Base-by-base conservation (phyloP, 2,888 invertebrate genomes). In the Plusia festucae region DNA sequence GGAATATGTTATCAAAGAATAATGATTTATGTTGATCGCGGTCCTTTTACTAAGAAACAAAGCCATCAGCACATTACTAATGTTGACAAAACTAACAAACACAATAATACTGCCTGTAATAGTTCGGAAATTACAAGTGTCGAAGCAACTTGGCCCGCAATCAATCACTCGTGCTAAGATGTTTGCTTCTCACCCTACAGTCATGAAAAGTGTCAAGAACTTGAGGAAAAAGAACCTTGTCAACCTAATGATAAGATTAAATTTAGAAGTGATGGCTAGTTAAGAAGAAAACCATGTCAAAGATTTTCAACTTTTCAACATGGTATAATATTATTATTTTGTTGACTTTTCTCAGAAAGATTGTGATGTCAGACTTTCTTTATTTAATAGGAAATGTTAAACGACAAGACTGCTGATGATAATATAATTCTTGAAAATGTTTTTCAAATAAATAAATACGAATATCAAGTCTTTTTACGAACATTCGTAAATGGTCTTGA, bases 91-190 rank as follows among this genome's bases (percentile, higher is more conserved):
- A 79, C 79, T 63, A 79, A 76, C 78, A 79, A 82, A 82, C 76
- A 82, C 72, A 70, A 82, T 79, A 81, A 83, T 77, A 72, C 68
- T 70, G 77, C 74, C 71, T 62, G 68, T 72, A 73, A 78, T 79
- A 84, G 79, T 85, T 82, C 73, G 81, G 84, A 84, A 83, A 86
- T 86, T 84, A 85, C 84, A 79, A 82, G 73, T 79, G 84, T 83
- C 83, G 77, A 78, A 82, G 77, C 68, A 76, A 76, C 79, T 83
- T 58, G 61, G 64, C 53, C 75, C 68, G 76, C 73, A 77, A 86
- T 86, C 85, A 83, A 86, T 86, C 85, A 85, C 69, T 52, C 60
- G 7, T 55, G 68, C 60, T 60, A 64, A 70, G 72, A 82, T 68
- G 78, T 73, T 77, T 79, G 66, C 68, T 70, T 56, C 60, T 54